These are phyloP conservation scores for Tautogolabrus adspersus DNA, from an alignment of 2,113 vertebrate genomes.

Conservation along the genomic window DNA sequence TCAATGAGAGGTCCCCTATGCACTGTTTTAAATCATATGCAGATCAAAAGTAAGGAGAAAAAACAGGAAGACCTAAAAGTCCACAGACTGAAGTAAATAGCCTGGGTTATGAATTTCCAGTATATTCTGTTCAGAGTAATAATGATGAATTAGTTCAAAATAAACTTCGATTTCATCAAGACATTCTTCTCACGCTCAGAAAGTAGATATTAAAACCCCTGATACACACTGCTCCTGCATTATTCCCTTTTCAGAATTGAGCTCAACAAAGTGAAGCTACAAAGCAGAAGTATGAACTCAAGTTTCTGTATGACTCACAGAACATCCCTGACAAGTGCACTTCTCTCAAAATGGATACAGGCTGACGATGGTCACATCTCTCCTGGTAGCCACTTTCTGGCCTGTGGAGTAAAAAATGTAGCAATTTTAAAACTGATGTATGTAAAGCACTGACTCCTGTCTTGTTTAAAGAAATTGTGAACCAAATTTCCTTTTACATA, in stretches of 20 bases:
- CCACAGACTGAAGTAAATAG: too few species aligned
- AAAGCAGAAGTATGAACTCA: constrained; percentile 19
- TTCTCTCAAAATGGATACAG: constrained; percentile 54
- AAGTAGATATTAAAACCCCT: not conserved
- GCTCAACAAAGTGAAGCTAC: constrained; percentile 1
- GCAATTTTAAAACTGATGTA: constrained; percentile 23
- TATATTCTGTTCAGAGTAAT: too few species aligned
- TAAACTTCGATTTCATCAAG: not conserved
- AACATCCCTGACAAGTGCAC: constrained; percentile 54
- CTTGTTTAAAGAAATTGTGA: constrained; percentile 23
- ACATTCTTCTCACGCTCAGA: not conserved
- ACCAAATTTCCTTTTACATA: not conserved
- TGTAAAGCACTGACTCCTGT: constrained; percentile 10
- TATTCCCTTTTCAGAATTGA: not conserved
- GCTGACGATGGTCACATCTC: not conserved
- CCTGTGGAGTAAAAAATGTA: constrained; percentile 20
- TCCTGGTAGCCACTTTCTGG: constrained; percentile 10
- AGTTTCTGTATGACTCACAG: constrained; percentile 46
- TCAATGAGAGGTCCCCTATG: too few species aligned
- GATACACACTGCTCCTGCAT: not conserved
- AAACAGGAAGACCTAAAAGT: too few species aligned
- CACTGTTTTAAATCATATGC: too few species aligned
- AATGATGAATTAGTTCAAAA: not conserved
- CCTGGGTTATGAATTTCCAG: too few species aligned
- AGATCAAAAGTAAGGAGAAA: too few species aligned